A percentile compares a stretch with the other conserved stretches of the same genome.
Conservation (phyloP, 35 echinoderm and acorn worm species). For the Heliocidaris erythrogramma region DNA sequence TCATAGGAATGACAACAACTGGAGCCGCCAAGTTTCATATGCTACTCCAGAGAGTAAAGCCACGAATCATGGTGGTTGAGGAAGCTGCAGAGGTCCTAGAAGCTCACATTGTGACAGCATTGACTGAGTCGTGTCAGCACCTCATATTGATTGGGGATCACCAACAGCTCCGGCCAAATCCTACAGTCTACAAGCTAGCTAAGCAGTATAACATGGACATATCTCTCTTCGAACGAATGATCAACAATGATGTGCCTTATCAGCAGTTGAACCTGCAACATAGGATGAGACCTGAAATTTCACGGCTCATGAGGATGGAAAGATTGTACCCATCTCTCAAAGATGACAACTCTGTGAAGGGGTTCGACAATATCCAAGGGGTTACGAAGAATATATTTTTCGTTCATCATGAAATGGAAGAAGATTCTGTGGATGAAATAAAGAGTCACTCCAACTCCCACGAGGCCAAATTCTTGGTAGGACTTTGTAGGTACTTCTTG, state of each 20-base stretch:
- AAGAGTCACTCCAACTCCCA: conserved; percentile 72
- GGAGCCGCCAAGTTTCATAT: conserved; percentile 78
- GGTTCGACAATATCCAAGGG: conserved; percentile 67
- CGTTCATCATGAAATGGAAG: conserved; percentile 64
- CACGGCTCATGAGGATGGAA: conserved; percentile 61
- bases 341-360: conserved; percentile 61
- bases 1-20: conserved; percentile 96
- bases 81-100: conserved; percentile 98
- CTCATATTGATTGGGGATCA: conserved; percentile 94
- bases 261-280: conserved; percentile 70
- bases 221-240: conserved; percentile 88
- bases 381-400: conserved; percentile 72
- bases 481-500: conserved; percentile 75
- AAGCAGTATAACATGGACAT: conserved; percentile 72
- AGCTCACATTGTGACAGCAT: conserved; percentile 77
- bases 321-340: conserved; percentile 72
- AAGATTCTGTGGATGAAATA: conserved; percentile 64
- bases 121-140: conserved; percentile 86
- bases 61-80: conserved; percentile 85
- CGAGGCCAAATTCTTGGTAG: conserved; percentile 72
- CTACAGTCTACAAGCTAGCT: conserved; percentile 85
- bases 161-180: conserved; percentile 92
- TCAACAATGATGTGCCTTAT: conserved; percentile 74
- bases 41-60: conserved; percentile 72
- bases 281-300: conserved; percentile 89